Conservation (phyloP, 2,888 invertebrate genomes). For the Xestia c-nigrum region DNA sequence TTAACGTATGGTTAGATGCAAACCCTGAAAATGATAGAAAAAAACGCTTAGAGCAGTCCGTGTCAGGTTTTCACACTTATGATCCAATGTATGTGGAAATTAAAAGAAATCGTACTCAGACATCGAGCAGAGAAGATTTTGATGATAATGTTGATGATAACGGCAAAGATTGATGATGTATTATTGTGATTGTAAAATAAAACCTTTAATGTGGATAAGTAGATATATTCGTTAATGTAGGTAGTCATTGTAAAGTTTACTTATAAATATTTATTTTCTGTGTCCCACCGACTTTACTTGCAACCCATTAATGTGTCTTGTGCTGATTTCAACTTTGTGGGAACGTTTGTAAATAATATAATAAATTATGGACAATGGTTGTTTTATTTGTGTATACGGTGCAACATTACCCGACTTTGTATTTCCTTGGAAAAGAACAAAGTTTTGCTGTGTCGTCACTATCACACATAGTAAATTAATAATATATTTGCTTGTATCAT, state of each 20-base stretch:
- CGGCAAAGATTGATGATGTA: conserved; percentile 30
- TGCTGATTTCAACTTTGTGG: conserved; percentile 61
- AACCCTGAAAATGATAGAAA: conserved; percentile 79
- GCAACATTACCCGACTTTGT: background rate
- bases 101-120: conserved; percentile 77
- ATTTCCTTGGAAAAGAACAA: background rate
- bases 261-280: conserved; percentile 53
- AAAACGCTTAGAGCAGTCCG: conserved; percentile 77
- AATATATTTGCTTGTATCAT: background rate
- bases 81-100: conserved; percentile 84
- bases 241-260: conserved; percentile 48
- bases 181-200: conserved; percentile 55
- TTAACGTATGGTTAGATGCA: conserved; percentile 69
- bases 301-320: conserved; percentile 54
- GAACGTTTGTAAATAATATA: conserved; percentile 71
- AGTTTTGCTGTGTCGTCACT: background rate
- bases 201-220: conserved; percentile 21
- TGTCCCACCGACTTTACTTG: conserved; percentile 70
- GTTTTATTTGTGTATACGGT: conserved; percentile 22
- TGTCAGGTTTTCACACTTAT: conserved; percentile 75
- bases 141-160: conserved; percentile 1
- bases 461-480: background rate
- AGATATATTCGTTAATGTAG: conserved; percentile 31
- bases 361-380: conserved; percentile 22
- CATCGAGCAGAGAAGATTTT: conserved; percentile 39